A percentile compares a stretch with the other conserved stretches of the same genome.
Conservation (phyloP, 2,113 vertebrate genomes). For the Larimichthys polyactis region DNA sequence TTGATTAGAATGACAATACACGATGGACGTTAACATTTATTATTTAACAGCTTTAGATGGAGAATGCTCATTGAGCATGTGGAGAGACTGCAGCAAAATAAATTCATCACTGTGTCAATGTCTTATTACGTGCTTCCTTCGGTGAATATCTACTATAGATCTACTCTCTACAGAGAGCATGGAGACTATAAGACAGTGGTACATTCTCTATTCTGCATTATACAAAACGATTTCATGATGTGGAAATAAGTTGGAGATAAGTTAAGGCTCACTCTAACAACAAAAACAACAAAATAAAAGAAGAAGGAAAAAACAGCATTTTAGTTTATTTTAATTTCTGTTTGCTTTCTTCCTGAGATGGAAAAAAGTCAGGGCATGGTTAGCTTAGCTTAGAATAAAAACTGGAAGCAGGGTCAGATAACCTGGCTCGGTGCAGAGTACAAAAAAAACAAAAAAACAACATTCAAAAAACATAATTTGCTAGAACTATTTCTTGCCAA, state of each 20-base stretch:
- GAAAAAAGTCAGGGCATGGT: not conserved
- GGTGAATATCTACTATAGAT: not conserved
- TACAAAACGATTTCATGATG: not conserved
- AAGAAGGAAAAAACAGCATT: too few species aligned
- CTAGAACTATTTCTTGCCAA: not conserved
- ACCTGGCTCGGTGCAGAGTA: too few species aligned
- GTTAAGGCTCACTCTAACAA: too few species aligned
- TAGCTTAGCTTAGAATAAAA: not conserved
- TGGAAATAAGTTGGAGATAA: not conserved
- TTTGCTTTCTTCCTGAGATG: too few species aligned
- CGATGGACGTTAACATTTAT: slow-evolving; percentile 9
- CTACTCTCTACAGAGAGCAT: too few species aligned
- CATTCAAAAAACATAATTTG: too few species aligned
- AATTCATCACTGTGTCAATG: not conserved
- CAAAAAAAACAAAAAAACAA: too few species aligned
- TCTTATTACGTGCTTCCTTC: not conserved
- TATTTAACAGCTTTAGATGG: not conserved
- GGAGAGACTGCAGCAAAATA: not conserved
- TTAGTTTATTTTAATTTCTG: too few species aligned
- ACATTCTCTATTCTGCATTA: not conserved
- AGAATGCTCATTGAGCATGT: slow-evolving; percentile 5
- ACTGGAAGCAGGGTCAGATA: too few species aligned
- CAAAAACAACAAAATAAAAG: too few species aligned
- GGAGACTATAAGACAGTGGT: too few species aligned
- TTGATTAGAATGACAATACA: slow-evolving; percentile 25